A percentile compares a stretch with the other conserved stretches of the same genome.
Evolutionary conservation across 2,113 vertebrate genomes (phyloP).

Genomic region (Marcusenius ussheri): DNA sequence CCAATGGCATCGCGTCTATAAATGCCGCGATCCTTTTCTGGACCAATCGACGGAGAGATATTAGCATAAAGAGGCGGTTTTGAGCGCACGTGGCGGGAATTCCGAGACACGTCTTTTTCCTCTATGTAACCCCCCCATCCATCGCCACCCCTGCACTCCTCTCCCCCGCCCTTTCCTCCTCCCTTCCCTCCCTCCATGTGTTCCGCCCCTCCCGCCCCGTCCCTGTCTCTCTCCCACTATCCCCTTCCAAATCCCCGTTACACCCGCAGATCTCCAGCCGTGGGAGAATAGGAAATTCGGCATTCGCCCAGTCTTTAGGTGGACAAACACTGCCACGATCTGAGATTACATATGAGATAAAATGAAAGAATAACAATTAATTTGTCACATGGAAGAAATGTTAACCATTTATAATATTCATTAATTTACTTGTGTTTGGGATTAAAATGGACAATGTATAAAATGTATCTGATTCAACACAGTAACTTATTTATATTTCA

Average conservation of each 20-base stretch:
- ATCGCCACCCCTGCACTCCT: background rate
- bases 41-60: conserved; percentile 55
- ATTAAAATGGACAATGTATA: background rate
- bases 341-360: background rate
- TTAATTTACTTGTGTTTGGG: background rate
- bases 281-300: background rate
- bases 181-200: conserved; percentile 17
- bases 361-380: background rate
- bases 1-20: conserved; percentile 53
- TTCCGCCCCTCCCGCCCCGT: background rate
- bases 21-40: conserved; percentile 43
- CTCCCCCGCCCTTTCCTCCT: too few relatives aligned
- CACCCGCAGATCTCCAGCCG: background rate
- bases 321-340: background rate
- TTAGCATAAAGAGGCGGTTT: conserved; percentile 58
- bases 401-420: background rate
- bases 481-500: background rate
- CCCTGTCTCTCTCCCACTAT: conserved; percentile 15
- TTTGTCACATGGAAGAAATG: background rate
- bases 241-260: background rate
- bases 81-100: conserved; percentile 66
- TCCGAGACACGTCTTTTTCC: conserved; percentile 34
- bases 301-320: background rate
- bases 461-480: background rate
- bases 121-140: background rate